Conservation (phyloP, 1,140 invertebrate species). For the Teleogryllus occipitalis region DNA sequence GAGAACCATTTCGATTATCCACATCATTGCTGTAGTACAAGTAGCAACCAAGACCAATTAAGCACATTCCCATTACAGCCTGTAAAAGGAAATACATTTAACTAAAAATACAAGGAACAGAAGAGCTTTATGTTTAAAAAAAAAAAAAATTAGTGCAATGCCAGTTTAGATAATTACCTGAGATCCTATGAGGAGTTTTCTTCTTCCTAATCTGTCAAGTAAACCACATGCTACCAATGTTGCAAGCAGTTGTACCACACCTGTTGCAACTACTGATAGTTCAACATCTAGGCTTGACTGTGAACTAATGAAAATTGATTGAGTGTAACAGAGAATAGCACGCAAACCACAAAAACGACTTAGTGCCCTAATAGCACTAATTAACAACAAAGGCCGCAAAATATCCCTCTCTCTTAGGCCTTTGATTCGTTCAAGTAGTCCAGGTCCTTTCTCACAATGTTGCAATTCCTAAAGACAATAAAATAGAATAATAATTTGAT, state of each 20-base stretch:
- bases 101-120: no score
- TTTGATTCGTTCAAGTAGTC: conserved; percentile 9
- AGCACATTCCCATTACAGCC: conserved; percentile 19
- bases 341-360: conserved; percentile 24
- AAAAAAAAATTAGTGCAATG: neutral
- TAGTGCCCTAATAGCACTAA: conserved; percentile 14
- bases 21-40: conserved; percentile 20
- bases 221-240: conserved; percentile 30
- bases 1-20: neutral
- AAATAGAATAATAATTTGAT: neutral
- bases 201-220: conserved; percentile 39
- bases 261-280: conserved; percentile 36
- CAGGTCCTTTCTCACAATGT: conserved; percentile 20
- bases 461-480: conserved; percentile 14
- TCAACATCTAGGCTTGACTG: conserved; percentile 30
- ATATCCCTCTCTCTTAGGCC: conserved; percentile 17
- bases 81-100: conserved; percentile 26
- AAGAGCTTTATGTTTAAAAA: no score
- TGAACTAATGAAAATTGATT: conserved; percentile 20
- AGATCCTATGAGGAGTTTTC: conserved; percentile 35
- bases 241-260: conserved; percentile 38
- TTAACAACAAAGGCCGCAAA: conserved; percentile 17
- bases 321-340: conserved; percentile 19
- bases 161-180: conserved; percentile 17
- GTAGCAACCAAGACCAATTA: conserved; percentile 20